Conservation (phyloP, 2,797 vertebrate species). For the Hydrolagus colliei region DNA sequence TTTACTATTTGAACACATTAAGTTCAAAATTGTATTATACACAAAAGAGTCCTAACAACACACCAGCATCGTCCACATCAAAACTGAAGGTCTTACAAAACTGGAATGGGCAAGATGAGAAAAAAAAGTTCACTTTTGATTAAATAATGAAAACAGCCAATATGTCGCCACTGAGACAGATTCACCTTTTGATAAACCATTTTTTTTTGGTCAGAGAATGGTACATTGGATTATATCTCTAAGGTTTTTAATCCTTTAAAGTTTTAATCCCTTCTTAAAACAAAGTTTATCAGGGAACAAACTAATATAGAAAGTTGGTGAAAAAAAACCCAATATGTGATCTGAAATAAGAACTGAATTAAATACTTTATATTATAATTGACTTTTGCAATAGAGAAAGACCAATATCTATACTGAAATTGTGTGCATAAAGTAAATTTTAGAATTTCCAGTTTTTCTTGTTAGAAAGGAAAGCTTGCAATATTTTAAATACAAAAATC, state of each 20-base stretch:
- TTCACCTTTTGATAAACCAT: background rate
- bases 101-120: background rate
- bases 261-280: background rate
- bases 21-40: background rate
- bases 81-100: background rate
- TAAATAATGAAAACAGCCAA: background rate
- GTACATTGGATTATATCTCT: background rate
- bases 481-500: too few species aligned
- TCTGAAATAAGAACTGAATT: too few species aligned
- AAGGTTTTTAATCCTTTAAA: background rate
- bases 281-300: background rate
- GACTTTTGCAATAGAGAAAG: background rate
- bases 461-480: background rate
- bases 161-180: background rate
- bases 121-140: background rate
- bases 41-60: too few species aligned
- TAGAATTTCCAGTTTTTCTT: background rate
- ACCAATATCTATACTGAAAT: background rate
- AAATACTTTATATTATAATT: too few species aligned
- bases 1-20: background rate
- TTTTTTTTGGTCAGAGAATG: background rate
- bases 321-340: background rate
- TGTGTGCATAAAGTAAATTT: background rate
- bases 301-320: background rate
- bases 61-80: background rate